phyloP scores from a whole-genome alignment of 2,888 invertebrate genomes.

The Spilarctia lutea region DNA sequence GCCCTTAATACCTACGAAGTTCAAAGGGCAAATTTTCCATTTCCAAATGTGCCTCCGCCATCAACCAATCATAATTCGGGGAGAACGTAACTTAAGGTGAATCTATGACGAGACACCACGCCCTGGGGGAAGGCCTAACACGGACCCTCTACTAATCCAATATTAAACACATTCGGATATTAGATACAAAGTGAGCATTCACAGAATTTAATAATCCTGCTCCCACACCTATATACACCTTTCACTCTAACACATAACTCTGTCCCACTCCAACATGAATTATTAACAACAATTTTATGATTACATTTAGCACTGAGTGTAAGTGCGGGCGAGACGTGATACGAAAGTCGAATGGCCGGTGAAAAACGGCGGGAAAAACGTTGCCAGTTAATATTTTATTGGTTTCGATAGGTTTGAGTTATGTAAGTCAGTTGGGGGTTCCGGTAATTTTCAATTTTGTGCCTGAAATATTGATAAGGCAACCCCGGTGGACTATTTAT shows the following conservation, averaged over 20 bases:
- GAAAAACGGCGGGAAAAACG: constrained; percentile 82
- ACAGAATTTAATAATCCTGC: constrained; percentile 85
- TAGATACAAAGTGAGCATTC: constrained; percentile 87
- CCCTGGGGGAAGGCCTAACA: constrained; percentile 67
- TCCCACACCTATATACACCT: constrained; percentile 66
- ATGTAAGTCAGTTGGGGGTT: constrained; percentile 72
- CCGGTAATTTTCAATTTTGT: constrained; percentile 85
- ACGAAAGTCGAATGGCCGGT: constrained; percentile 76
- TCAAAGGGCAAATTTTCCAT: constrained; percentile 67
- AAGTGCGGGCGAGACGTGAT: constrained; percentile 81
- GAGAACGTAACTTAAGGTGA: constrained; percentile 70
- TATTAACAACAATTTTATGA: constrained; percentile 87
- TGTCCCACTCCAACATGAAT: constrained; percentile 73
- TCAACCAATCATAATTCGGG: constrained; percentile 81
- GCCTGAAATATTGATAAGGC: constrained; percentile 83
- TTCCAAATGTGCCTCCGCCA: constrained; percentile 71
- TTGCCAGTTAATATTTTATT: constrained; percentile 84
- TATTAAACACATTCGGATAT: constrained; percentile 86
- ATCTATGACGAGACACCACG: constrained; percentile 76
- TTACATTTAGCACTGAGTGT: constrained; percentile 83
- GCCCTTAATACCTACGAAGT: constrained; percentile 35
- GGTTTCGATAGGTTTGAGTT: constrained; percentile 84
- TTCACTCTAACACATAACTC: constrained; percentile 52
- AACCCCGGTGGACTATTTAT: constrained; percentile 56
- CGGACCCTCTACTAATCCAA: constrained; percentile 82